Base-by-base conservation (phyloP, 30 jellyfish, hydroid and myxozoan genomes). In the Aurelia sp. region DNA sequence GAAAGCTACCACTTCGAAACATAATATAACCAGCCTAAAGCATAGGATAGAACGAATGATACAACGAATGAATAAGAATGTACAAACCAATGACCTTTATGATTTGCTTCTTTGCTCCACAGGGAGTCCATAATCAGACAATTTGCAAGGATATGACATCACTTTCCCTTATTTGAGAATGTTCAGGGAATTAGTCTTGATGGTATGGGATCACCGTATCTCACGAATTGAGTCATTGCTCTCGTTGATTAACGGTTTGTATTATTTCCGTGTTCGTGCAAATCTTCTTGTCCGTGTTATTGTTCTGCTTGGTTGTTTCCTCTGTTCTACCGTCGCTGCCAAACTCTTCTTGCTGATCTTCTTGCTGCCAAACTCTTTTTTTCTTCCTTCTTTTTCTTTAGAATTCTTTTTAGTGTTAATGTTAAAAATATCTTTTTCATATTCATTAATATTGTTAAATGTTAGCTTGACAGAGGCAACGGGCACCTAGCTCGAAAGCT, bases 121-220 rank as follows among this genome's bases (percentile, higher is more conserved):
- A 48, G 84, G 79, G 79, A 68, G 61, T 68, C 79, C 58, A 68
- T 68, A 7, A 5, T 64, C 8, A 37, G 9, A 5, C 10, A 1
- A 2, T 68, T 35, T 3, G 13, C 48, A 22, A 2, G 22, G 61
- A 68, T 68, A 73, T 73, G 70, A 73, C 73, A 73, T 73, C 85
- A 73, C 85, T 73, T 68, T 61, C 74, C 74, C 85, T 73, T 73
- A 19, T 27, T 27, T 27, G 33, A 21, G 22, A 57, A 20, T 48
- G 85, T 48, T 51, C 71, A 73, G 85, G 73, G 85, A 27, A 73
- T 51, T 0, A 57, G 12, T 48, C 74, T 41, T 48, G 73, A 48
- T 41, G 85, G 74, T 73, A 73, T 73, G 60, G 85, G 85, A 47
- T 47, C 20, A 17, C 85, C 82, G 27, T 23, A 48, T 48, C 48